phyloP scores from a whole-genome alignment of 2,113 vertebrate genomes.

The Coregonus clupeaformis region DNA sequence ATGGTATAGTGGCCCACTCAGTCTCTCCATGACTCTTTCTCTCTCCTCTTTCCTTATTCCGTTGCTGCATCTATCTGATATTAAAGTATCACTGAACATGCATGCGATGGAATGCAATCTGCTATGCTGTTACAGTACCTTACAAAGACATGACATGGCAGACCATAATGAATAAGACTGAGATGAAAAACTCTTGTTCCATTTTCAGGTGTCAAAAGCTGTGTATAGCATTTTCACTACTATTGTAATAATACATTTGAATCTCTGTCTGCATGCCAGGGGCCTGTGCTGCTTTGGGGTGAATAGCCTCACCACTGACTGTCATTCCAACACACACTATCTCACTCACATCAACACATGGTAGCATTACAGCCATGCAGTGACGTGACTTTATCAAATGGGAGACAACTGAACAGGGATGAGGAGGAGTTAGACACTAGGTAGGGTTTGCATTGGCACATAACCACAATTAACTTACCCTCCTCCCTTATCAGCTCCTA shows the following conservation, averaged over 20 bases:
- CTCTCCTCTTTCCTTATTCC: constrained; percentile 10
- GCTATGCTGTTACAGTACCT: constrained; percentile 49
- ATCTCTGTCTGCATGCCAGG: constrained; percentile 72
- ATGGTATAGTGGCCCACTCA: constrained; percentile 67
- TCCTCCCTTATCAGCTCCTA: constrained; percentile 48
- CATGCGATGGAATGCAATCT: constrained; percentile 70
- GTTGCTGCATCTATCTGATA: constrained; percentile 50
- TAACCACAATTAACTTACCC: constrained; percentile 52
- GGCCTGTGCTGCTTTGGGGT: constrained; percentile 59
- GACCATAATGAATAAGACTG: constrained; percentile 35
- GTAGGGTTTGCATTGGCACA: constrained; percentile 60
- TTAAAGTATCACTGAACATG: constrained; percentile 59
- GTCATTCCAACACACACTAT: constrained; percentile 63
- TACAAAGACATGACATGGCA: constrained; percentile 36
- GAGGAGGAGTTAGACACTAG: constrained; percentile 50
- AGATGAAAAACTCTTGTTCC: constrained; percentile 46
- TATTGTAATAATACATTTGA: constrained; percentile 68
- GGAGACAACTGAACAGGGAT: constrained; percentile 56
- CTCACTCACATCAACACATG: constrained; percentile 38
- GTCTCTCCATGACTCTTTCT: too few species aligned
- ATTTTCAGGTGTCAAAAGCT: constrained; percentile 56
- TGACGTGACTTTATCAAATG: constrained; percentile 43
- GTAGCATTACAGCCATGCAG: constrained; percentile 46
- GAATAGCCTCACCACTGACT: constrained; percentile 63
- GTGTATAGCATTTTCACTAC: constrained; percentile 69